Percentiles rank a stretch among this genome's conserved stretches.
Evolutionary conservation across 2,888 invertebrate species (phyloP).

Genomic region (Acrobasis repandana): DNA sequence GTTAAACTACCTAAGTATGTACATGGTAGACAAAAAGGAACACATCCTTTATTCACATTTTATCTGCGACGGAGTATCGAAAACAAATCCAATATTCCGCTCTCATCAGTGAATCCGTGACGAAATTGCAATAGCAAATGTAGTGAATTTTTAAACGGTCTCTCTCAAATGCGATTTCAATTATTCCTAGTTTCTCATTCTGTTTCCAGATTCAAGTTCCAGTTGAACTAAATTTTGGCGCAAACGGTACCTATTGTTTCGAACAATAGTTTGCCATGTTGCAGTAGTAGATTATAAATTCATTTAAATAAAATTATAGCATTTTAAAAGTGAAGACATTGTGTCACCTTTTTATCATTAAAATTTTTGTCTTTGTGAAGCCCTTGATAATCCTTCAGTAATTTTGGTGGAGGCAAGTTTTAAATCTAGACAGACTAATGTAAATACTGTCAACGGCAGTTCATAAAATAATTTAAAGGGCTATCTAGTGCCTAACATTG

Average conservation of each 20-base stretch:
- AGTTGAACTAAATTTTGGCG: constrained; percentile 12
- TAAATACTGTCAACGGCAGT: too few relatives aligned
- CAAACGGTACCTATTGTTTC: constrained; percentile 3
- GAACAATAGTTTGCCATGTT: constrained; percentile 4
- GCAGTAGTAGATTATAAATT: not conserved
- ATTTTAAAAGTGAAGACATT: not conserved
- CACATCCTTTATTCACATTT: not conserved
- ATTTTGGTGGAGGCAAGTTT: too few relatives aligned
- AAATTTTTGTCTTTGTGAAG: too few relatives aligned
- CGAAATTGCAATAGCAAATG: constrained; percentile 18
- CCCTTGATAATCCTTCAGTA: too few relatives aligned
- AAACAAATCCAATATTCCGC: constrained; percentile 14
- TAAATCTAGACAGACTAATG: too few relatives aligned
- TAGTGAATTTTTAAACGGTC: constrained; percentile 17
- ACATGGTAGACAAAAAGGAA: too few relatives aligned
- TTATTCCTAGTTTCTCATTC: constrained; percentile 17
- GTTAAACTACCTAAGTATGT: too few relatives aligned
- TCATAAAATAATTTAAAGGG: too few relatives aligned
- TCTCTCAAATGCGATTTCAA: constrained; percentile 14
- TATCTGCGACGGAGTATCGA: not conserved
- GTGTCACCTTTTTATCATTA: too few relatives aligned
- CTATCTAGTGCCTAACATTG: too few relatives aligned
- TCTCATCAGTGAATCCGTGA: constrained; percentile 17
- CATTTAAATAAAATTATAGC: not conserved
- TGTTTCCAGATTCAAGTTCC: constrained; percentile 14